Evolutionary conservation across 2,113 vertebrate genomes (phyloP), one percentile per base, ranked within the genome.

Genomic region (Pithys albifrons): DNA sequence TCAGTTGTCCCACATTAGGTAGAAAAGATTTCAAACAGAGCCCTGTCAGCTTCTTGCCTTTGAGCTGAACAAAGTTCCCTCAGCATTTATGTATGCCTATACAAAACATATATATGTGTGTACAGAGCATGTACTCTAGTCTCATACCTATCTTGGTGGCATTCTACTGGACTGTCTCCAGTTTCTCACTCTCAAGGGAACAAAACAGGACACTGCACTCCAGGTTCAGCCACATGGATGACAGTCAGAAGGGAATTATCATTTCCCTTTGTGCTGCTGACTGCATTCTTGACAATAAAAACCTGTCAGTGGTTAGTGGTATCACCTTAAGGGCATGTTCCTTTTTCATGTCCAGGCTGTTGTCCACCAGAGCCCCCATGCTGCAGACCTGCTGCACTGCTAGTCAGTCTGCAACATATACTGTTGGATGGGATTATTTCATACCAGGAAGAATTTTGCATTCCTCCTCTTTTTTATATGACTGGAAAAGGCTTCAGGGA

Each of bases 271-370:
- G 41, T 9, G 16, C 33, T 1, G 0, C 43, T 10, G 7, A 19
- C 29, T 28, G 2, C 16, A 29, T 28, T 52, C 33, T 29, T 72
- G 33, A 33, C n/a, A 59, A 17, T 2, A 7, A 52, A 85, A 67
- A 6, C 39, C 27, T 15, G 1, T 39, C 2, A 2, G 20, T 45
- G 27, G 4, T 31, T 41, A 18, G 20, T 9, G 22, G 37, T 31
- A 41, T 65, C 3, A 3, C 22, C 49, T 79, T 29, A 48, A 13
- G 1, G 1, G 7, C 3, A 13, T 2, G 1, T 22, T 23, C 22
- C 25, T 64, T 7, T 29, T 31, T 72, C 45, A 19, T 14, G 10
- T 14, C 12, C 48, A 48, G 15, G 25, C 2, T 33, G 29, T 4
- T 61, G 46, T 35, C n/a, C n/a, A 46, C 12, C 31, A 41, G 27